Evolutionary conservation across 2,797 vertebrate species (phyloP).

Genomic region (Ctenochaetus hawaiiensis): DNA sequence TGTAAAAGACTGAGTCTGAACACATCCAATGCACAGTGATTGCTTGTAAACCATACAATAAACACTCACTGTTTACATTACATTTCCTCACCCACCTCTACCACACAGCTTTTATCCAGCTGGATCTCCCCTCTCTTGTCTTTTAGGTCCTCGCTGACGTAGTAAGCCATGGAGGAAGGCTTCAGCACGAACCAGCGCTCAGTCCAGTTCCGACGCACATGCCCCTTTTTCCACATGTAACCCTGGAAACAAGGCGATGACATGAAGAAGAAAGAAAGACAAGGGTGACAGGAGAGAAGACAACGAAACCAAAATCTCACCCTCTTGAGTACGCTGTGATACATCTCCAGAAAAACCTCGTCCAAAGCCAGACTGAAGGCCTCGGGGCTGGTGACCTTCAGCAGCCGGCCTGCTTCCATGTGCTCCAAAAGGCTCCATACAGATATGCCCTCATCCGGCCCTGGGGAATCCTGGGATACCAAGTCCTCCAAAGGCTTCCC

Average conservation of each 20-base stretch:
- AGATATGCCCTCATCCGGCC: slow-evolving; percentile 78
- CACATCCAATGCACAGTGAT: background rate
- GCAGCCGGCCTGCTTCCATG: slow-evolving; percentile 74
- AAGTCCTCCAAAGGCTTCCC: slow-evolving; percentile 80
- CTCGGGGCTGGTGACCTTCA: slow-evolving; percentile 78
- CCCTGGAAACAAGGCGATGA: slow-evolving; percentile 71
- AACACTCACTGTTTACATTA: slow-evolving; percentile 3
- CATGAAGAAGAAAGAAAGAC: background rate
- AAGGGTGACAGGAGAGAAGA: background rate
- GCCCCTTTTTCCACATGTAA: slow-evolving; percentile 89
- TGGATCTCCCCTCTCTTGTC: slow-evolving; percentile 87
- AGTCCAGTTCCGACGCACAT: slow-evolving; percentile 87
- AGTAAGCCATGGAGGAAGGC: slow-evolving; percentile 82
- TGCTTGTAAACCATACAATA: background rate
- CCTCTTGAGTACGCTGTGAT: slow-evolving; percentile 87
- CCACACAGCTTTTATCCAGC: slow-evolving; percentile 81
- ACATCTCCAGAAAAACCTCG: slow-evolving; percentile 88
- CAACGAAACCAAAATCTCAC: slow-evolving; percentile 60
- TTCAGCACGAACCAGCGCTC: slow-evolving; percentile 90
- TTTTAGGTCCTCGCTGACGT: slow-evolving; percentile 83
- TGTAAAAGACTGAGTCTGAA: background rate
- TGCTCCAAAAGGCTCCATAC: slow-evolving; percentile 86
- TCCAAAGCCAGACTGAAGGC: slow-evolving; percentile 85
- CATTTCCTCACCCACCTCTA: slow-evolving; percentile 79
- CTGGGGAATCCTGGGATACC: slow-evolving; percentile 70